A percentile compares a stretch with the other conserved stretches of the same genome.
phyloP scores from a whole-genome alignment of 2,797 vertebrate genomes.

The Notamacropus eugenii region DNA sequence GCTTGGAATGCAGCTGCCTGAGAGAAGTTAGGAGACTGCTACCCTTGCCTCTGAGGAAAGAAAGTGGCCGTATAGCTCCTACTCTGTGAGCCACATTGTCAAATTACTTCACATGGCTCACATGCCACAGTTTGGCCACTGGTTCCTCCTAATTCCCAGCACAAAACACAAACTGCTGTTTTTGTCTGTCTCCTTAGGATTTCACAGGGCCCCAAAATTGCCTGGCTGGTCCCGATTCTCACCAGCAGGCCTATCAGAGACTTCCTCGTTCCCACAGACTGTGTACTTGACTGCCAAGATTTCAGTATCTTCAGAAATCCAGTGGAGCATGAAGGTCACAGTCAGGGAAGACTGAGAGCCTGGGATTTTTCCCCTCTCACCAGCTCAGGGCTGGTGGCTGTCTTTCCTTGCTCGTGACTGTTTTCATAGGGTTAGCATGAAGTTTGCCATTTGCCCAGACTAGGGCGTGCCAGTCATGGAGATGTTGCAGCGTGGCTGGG shows the following conservation, averaged over 20 bases:
- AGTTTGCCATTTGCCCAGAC: slow-evolving; percentile 73
- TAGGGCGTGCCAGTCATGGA: background rate
- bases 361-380: slow-evolving; percentile 69
- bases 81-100: background rate
- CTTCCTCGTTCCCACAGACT: slow-evolving; percentile 85
- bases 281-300: slow-evolving; percentile 84
- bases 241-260: slow-evolving; percentile 24
- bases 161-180: background rate
- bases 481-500: background rate
- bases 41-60: background rate
- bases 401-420: slow-evolving; percentile 75
- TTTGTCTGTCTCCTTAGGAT: slow-evolving; percentile 28
- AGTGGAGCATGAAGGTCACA: slow-evolving; percentile 84
- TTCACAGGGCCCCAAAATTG: slow-evolving; percentile 40
- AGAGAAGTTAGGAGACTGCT: background rate
- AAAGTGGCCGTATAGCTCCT: background rate
- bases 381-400: slow-evolving; percentile 72
- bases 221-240: slow-evolving; percentile 66
- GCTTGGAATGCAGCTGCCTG: background rate
- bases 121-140: slow-evolving; percentile 2
- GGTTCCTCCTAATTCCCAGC: slow-evolving; percentile 16
- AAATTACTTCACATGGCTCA: background rate
- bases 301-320: slow-evolving; percentile 84
- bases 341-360: slow-evolving; percentile 81
- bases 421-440: slow-evolving; percentile 79